Conservation (phyloP, 2,888 invertebrate genomes). For the Mesorhabditis belari region DNA sequence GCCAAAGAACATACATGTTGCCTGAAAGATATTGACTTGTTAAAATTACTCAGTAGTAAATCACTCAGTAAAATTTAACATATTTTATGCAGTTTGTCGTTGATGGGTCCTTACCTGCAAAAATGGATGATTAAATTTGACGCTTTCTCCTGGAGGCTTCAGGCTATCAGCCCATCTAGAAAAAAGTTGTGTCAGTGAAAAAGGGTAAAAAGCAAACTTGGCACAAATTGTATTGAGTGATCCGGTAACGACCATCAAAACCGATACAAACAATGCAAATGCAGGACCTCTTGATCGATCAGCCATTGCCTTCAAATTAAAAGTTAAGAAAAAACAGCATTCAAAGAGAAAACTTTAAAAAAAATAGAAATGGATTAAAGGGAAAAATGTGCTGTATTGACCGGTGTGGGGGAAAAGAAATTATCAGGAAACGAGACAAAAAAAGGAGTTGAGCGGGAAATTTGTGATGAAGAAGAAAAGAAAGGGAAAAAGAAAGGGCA, state of each 20-base stretch:
- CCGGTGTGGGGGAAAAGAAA: too few species aligned
- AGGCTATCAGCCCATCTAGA: constrained; percentile 76
- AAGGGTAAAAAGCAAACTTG: constrained; percentile 61
- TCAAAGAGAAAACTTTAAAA: too few species aligned
- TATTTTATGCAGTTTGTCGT: not conserved
- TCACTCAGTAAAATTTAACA: not conserved
- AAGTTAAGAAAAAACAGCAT: too few species aligned
- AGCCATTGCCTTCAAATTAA: too few species aligned
- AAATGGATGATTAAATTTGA: constrained; percentile 79
- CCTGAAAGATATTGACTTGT: constrained; percentile 53
- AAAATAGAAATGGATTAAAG: too few species aligned
- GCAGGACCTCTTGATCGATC: constrained; percentile 9
- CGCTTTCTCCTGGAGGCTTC: constrained; percentile 62
- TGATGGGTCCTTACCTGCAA: constrained; percentile 61
- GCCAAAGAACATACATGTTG: constrained; percentile 84
- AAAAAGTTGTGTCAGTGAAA: not conserved
- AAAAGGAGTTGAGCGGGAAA: too few species aligned
- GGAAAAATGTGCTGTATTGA: too few species aligned
- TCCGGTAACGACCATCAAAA: constrained; percentile 75
- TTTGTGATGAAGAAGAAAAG: too few species aligned
- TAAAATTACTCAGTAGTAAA: not conserved
- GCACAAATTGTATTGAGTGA: constrained; percentile 78
- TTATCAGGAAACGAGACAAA: too few species aligned
- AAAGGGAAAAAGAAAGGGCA: too few species aligned
- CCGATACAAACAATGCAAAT: constrained; percentile 59